Evolutionary conservation across 2,113 vertebrate genomes (phyloP).

Genomic region (Phocoena sinus): DNA sequence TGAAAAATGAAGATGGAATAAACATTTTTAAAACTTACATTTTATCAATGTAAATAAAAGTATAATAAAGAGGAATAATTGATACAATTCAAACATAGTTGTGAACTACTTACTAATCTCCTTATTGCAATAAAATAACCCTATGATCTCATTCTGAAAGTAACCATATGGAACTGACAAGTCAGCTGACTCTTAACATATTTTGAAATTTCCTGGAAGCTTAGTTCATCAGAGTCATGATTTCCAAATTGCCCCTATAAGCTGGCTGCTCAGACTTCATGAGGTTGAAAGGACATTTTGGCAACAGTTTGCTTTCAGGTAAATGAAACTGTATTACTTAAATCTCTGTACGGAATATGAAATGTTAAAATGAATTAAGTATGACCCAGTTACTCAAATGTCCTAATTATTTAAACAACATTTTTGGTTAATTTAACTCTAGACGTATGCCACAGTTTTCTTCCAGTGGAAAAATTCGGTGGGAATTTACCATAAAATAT

Average conservation of each 20-base stretch:
- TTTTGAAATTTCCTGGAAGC: not conserved
- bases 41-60: not conserved
- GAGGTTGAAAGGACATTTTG: not conserved
- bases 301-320: conserved; percentile 16
- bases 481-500: not conserved
- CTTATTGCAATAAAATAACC: not conserved
- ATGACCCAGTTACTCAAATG: not conserved
- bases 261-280: not conserved
- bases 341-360: not conserved
- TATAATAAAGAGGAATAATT: not conserved
- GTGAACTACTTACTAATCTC: not conserved
- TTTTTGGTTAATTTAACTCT: not conserved
- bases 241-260: not conserved
- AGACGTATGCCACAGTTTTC: not conserved
- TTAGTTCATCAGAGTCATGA: conserved; percentile 34
- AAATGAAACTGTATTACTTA: conserved; percentile 28
- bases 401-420: not conserved
- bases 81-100: not conserved
- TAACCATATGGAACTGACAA: not conserved
- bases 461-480: not conserved
- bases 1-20: not conserved
- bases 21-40: not conserved
- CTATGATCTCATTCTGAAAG: not conserved
- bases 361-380: conserved; percentile 2
- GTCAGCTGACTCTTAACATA: conserved; percentile 1